These are phyloP conservation scores for Drosophila acutilabella DNA, from an alignment of 2,888 invertebrate genomes.

Conservation along the genomic window DNA sequence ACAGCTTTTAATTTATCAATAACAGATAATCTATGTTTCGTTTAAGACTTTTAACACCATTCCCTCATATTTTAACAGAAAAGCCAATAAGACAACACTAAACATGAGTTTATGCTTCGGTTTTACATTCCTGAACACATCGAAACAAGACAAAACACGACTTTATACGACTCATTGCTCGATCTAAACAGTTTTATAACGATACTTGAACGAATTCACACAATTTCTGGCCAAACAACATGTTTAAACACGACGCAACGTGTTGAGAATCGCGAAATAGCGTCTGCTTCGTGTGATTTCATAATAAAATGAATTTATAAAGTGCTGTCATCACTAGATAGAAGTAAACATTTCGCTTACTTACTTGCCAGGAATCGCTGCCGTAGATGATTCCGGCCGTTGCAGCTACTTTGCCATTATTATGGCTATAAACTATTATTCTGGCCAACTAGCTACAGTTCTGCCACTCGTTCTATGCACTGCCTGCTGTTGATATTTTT, in stretches of 20 bases:
- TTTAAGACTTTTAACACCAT: too few relatives aligned
- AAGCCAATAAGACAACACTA: neutral
- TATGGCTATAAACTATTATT: conserved; percentile 76
- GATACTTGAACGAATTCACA: neutral
- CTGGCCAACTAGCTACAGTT: conserved; percentile 45
- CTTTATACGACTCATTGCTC: neutral
- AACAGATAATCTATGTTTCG: too few relatives aligned
- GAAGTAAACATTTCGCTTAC: conserved; percentile 10
- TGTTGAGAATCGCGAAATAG: too few relatives aligned
- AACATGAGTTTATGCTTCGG: neutral
- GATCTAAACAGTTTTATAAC: neutral
- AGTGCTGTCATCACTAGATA: conserved; percentile 6
- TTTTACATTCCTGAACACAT: neutral
- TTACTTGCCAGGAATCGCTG: conserved; percentile 15
- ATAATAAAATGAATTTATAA: neutral
- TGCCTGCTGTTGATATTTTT: conserved; percentile 76
- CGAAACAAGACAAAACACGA: neutral
- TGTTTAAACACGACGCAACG: neutral
- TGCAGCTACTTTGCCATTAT: conserved; percentile 64
- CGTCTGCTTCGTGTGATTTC: neutral
- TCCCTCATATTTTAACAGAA: too few relatives aligned
- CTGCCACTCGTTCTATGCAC: neutral
- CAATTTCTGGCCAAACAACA: neutral
- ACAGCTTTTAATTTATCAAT: too few relatives aligned
- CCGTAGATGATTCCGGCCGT: conserved; percentile 30